Percentiles rank a stretch among this genome's conserved stretches.
Evolutionary conservation across 2,797 vertebrate genomes (phyloP).

Genomic region (Peromyscus nudipes): DNA sequence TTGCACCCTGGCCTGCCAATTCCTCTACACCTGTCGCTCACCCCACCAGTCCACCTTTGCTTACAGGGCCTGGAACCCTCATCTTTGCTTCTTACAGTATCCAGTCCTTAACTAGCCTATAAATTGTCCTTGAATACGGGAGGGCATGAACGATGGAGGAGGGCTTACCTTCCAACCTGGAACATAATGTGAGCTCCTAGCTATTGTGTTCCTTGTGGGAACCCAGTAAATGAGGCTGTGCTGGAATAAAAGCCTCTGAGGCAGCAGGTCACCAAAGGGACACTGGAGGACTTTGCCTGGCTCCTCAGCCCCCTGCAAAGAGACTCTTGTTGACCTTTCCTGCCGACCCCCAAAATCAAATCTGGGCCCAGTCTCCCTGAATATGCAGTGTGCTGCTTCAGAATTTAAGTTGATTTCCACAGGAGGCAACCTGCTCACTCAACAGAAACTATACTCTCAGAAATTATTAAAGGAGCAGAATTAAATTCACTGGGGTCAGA

Average conservation of each 20-base stretch:
- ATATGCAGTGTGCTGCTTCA: neutral
- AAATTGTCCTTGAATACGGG: neutral
- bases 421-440: constrained; percentile 52
- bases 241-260: neutral
- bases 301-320: neutral
- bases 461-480: constrained; percentile 74
- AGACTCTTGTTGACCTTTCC: neutral
- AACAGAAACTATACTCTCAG: constrained; percentile 62
- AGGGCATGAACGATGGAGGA: neutral
- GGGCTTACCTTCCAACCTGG: neutral
- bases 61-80: neutral
- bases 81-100: neutral
- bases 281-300: too few species aligned
- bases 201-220: neutral
- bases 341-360: neutral
- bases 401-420: constrained; percentile 56
- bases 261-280: neutral
- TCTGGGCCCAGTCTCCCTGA: neutral
- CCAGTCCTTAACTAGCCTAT: neutral
- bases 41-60: accelerated
- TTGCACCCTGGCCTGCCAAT: neutral
- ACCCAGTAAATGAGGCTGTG: neutral
- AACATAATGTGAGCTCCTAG: neutral
- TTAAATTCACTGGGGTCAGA: constrained; percentile 71
- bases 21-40: neutral